Base-by-base conservation (phyloP, 1,140 invertebrate species). In the Planococcus citri region DNA sequence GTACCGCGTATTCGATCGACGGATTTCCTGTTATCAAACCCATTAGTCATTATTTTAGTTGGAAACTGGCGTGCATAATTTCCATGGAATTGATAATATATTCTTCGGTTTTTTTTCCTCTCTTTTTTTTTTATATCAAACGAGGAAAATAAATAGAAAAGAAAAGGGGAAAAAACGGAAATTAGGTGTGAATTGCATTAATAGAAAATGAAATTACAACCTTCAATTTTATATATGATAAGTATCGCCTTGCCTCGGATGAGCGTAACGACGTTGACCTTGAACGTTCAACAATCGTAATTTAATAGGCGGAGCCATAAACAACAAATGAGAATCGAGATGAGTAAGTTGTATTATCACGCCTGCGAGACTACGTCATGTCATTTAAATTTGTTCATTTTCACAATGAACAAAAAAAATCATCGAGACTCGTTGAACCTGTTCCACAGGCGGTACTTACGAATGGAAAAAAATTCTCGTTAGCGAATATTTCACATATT, bases 161-260 rank as follows among this genome's bases (percentile, higher is more conserved):
- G 41, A 51, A 51, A 17, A 20, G 41, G 41, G 41, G 17, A 20
- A 51, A 14, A 20, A 51, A 51, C 41, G 41, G 41, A 51, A 51
- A 51, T 51, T 51, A 51, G 41, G 41, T 51, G 41, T 51, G 41
- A 51, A 51, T 51, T 51, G 41, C 41, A 51, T 51, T 51, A 51
- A 51, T 51, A 51, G 41, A 51, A 51, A 51, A 51, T 51, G 41
- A 51, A 51, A 51, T 51, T 51, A 51, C 41, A 51, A 51, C 41
- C 41, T 51, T 51, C 41, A 51, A 51, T 51, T 51, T 51, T 20
- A 14, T 17, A 14, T 14, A 51, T 51, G 41, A 51, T 51, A 51
- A 51, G 41, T 51, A 51, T 51, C 10, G 29, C 12, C 29, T n/a
- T n/a, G 29, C 4, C 29, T 33, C n/a, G 12, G 29, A 33, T 4